A percentile compares a stretch with the other conserved stretches of the same genome.
These are phyloP conservation scores for Kobus ellipsiprymnus DNA, from an alignment of 2,113 vertebrate genomes.

Conservation along the genomic window DNA sequence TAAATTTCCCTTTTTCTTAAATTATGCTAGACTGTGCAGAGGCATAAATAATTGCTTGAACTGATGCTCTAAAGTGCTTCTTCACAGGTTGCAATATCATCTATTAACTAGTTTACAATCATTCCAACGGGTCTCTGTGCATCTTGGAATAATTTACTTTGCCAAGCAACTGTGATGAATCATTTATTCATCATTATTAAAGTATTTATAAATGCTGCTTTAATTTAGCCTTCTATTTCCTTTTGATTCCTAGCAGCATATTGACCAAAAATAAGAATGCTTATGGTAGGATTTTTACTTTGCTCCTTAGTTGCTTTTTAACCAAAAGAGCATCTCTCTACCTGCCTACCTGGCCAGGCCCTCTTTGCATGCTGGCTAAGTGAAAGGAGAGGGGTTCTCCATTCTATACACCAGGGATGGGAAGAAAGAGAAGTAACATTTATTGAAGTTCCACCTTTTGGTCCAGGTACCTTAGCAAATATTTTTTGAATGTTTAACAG, in stretches of 20 bases:
- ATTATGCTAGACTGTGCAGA: neutral
- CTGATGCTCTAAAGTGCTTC: neutral
- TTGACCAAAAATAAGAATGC: conserved; percentile 47
- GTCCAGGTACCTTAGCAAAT: neutral
- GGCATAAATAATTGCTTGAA: neutral
- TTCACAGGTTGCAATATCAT: neutral
- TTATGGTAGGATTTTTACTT: neutral
- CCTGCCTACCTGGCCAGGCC: neutral
- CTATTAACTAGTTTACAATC: conserved; percentile 9
- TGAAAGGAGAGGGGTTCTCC: neutral
- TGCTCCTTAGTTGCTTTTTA: conserved; percentile 6
- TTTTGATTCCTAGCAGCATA: conserved; percentile 11
- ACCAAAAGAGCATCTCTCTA: neutral
- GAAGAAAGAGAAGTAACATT: neutral
- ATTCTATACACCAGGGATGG: neutral
- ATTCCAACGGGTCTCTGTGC: neutral
- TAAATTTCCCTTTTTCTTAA: conserved; percentile 45
- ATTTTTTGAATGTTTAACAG: neutral
- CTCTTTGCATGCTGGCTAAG: neutral
- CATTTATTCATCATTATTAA: conserved; percentile 60
- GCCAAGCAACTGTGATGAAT: conserved; percentile 47
- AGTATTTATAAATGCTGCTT: conserved; percentile 62
- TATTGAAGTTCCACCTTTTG: neutral
- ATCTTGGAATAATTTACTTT: conserved; percentile 38
- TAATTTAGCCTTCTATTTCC: conserved; percentile 17